Evolutionary conservation across 2,113 vertebrate species (phyloP), one percentile per base, ranked within the genome.

Genomic region (Malaclemys terrapin): DNA sequence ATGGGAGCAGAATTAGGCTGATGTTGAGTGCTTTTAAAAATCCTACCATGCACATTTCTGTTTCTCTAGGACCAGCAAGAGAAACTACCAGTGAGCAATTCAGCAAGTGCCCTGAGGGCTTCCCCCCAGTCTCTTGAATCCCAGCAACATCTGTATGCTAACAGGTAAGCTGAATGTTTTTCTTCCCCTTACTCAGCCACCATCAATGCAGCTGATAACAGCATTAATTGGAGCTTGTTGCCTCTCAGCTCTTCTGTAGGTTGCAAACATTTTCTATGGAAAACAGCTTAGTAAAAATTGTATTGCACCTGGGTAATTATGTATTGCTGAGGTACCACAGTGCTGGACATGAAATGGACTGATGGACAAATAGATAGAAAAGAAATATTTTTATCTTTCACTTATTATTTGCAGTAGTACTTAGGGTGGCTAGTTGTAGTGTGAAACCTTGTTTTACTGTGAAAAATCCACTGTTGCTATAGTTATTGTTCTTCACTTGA

Each of bases 121-220:
- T 79, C 62, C 88, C 82, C 94, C 3, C 93, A 87, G 38, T 62
- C 38, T 31, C 49, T 86, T 6, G 94, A 95, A 45, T 35, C 94
- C 82, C 96, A 57, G 0, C 81, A 54, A 35, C 54, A 52, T 62
- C 87, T 86, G 50, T 84, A 89, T 87, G 42, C 80, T 84, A 92
- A 86, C 88, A 98, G 98, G 98, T 98, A 97, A 98, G 93, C n/a
- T 82, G 20, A 16, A 85, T 9, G 1, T 83, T 89, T 91, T 95
- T 89, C 62, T 47, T 38, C 14, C 65, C 29, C 53, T 25, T 78
- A 76, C 22, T 45, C 22, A 45, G 42, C 11, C 75, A 47, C 24
- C 75, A 45, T 78, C 42, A 29, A 27, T 27, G 45, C 12, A 78
- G 42, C 42, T 47, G 11, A 78, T 78, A 27, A 78, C 6, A 78